These are phyloP conservation scores for Arge pagana DNA, from an alignment of 2,888 invertebrate species.

Conservation along the genomic window DNA sequence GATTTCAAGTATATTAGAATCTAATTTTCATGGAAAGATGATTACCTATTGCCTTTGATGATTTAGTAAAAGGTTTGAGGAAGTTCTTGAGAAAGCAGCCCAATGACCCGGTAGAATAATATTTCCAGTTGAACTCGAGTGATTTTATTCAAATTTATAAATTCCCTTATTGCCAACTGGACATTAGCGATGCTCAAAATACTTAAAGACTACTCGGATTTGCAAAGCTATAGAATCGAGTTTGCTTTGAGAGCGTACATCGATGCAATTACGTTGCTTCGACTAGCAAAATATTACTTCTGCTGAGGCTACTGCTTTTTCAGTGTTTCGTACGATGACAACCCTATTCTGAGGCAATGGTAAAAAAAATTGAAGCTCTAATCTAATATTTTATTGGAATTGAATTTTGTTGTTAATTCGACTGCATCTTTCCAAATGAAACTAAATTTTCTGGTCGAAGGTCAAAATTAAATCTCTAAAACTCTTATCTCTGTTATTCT, in stretches of 20 bases:
- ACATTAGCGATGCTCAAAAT: slow-evolving; percentile 32
- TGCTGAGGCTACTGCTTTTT: slow-evolving; percentile 28
- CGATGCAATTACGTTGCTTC: not conserved
- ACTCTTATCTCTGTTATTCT: slow-evolving; percentile 29
- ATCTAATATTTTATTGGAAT: not conserved
- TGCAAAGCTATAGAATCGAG: slow-evolving; percentile 5
- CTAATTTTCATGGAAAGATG: too few species aligned
- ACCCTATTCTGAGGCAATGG: slow-evolving; percentile 36
- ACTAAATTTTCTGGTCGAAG: not conserved
- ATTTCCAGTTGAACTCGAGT: slow-evolving; percentile 34
- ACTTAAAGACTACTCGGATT: not conserved
- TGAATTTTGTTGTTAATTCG: not conserved
- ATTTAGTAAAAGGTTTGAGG: slow-evolving; percentile 52
- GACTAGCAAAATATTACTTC: slow-evolving; percentile 3
- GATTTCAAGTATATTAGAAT: not conserved
- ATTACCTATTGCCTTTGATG: slow-evolving; percentile 48
- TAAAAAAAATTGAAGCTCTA: too few species aligned
- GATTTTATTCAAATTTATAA: slow-evolving; percentile 34
- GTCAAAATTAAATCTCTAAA: not conserved
- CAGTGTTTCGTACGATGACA: slow-evolving; percentile 30
- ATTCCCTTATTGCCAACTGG: slow-evolving; percentile 43
- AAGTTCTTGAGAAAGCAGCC: slow-evolving; percentile 29
- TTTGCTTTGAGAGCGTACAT: slow-evolving; percentile 26
- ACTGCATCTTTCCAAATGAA: not conserved
- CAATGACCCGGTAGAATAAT: slow-evolving; percentile 16